Percentiles rank a stretch among this genome's conserved stretches.
Evolutionary conservation across 2,797 vertebrate genomes (phyloP).

Genomic region (Acridotheres tristis): DNA sequence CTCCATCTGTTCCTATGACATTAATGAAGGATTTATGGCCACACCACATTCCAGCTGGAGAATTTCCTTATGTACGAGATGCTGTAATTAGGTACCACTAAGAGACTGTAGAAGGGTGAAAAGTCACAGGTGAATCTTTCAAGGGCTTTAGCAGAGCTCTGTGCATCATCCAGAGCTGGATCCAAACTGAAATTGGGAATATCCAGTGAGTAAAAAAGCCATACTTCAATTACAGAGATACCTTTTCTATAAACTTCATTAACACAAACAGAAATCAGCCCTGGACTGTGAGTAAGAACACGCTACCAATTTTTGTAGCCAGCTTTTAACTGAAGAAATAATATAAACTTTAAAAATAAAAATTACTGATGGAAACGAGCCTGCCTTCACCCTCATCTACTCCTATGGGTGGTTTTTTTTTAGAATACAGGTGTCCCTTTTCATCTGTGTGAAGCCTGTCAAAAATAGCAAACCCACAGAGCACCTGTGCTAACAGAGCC

Average conservation of each 20-base stretch:
- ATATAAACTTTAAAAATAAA: background rate
- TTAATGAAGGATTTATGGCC: background rate
- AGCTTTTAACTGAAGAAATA: background rate
- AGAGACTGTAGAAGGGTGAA: background rate
- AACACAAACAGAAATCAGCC: background rate
- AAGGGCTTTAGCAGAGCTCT: background rate
- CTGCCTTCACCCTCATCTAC: background rate
- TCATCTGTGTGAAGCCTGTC: background rate
- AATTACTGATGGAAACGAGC: background rate
- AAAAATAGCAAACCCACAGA: constrained; percentile 53
- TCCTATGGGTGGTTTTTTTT: background rate
- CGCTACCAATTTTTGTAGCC: background rate
- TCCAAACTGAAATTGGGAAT: background rate
- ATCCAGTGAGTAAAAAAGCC: background rate
- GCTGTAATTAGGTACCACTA: background rate
- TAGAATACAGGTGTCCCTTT: constrained; percentile 22
- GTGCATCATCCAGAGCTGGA: background rate
- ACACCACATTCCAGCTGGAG: background rate
- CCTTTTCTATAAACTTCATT: background rate
- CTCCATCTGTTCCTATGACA: background rate
- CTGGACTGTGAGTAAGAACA: background rate
- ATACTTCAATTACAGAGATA: background rate
- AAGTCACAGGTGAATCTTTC: background rate
- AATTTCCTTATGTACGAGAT: background rate
- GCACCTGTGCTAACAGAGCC: constrained; percentile 45